phyloP scores from a whole-genome alignment of 2,888 invertebrate genomes.

The Oxycera nigricornis region DNA sequence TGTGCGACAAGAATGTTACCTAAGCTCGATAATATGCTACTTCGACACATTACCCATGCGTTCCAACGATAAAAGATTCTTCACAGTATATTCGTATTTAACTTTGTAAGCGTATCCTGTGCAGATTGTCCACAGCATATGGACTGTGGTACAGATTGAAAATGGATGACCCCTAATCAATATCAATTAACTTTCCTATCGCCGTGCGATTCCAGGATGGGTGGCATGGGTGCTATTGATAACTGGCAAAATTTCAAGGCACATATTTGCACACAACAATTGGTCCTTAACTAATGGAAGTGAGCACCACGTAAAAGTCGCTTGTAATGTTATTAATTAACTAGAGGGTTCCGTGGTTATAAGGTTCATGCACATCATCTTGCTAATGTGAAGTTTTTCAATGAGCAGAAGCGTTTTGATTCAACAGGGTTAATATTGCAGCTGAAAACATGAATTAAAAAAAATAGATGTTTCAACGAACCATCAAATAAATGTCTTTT shows the following conservation, averaged over 20 bases:
- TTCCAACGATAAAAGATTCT: slow-evolving; percentile 14
- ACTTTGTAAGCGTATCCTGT: slow-evolving; percentile 1
- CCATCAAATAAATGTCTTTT: too few species aligned
- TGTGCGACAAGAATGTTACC: too few species aligned
- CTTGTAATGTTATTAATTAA: slow-evolving; percentile 24
- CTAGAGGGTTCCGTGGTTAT: too few species aligned
- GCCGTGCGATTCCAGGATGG: not conserved
- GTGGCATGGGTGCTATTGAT: slow-evolving; percentile 18
- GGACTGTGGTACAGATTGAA: slow-evolving; percentile 44
- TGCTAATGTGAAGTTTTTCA: too few species aligned
- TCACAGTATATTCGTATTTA: slow-evolving; percentile 10
- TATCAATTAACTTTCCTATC: slow-evolving; percentile 46
- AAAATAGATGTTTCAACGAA: too few species aligned
- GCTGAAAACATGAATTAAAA: too few species aligned
- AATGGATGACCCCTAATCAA: slow-evolving; percentile 48
- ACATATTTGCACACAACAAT: slow-evolving; percentile 46
- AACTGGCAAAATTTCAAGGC: slow-evolving; percentile 41
- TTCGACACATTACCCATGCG: slow-evolving; percentile 10
- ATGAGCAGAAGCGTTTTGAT: too few species aligned
- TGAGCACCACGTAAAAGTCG: not conserved
- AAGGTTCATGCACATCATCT: too few species aligned
- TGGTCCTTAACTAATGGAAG: slow-evolving; percentile 46
- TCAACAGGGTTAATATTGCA: too few species aligned
- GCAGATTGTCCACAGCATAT: slow-evolving; percentile 13
- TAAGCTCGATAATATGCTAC: slow-evolving; percentile 7